Percentiles rank a stretch among this genome's conserved stretches.
phyloP scores from a whole-genome alignment of 1,140 invertebrate species.

The Tetramorium parvispinum region DNA sequence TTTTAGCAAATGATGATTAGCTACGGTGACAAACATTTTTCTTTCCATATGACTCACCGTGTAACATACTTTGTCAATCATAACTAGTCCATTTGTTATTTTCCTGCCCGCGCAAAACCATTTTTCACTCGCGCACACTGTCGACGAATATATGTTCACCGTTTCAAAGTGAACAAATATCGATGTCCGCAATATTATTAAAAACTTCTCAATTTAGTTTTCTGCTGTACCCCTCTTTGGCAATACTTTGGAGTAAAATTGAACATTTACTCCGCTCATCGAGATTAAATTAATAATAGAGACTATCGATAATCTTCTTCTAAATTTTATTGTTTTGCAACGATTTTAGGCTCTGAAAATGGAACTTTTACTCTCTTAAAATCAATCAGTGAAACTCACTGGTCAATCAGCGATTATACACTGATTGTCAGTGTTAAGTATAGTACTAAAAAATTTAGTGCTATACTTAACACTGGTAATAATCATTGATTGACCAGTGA shows the following conservation, averaged over 20 bases:
- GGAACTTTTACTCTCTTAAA: no score
- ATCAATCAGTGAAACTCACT: no score
- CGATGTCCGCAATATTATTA: neutral
- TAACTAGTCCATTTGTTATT: constrained; percentile 31
- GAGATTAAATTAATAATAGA: neutral
- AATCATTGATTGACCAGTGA: no score
- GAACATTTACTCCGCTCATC: neutral
- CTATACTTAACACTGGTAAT: no score
- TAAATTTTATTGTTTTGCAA: neutral
- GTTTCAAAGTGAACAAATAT: neutral
- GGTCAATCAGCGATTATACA: no score
- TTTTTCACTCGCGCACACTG: constrained; percentile 19
- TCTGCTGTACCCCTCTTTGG: neutral
- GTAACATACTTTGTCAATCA: constrained; percentile 6
- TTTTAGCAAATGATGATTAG: no score
- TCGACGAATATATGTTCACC: neutral
- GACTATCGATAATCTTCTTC: neutral
- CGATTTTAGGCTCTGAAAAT: neutral
- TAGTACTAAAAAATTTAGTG: no score
- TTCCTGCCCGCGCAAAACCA: neutral
- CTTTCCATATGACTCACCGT: no score
- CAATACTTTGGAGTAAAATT: neutral
- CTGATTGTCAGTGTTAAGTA: no score
- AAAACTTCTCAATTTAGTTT: neutral
- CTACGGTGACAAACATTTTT: no score